Conservation (phyloP, 2,888 invertebrate genomes). For the Beris chalybata region DNA sequence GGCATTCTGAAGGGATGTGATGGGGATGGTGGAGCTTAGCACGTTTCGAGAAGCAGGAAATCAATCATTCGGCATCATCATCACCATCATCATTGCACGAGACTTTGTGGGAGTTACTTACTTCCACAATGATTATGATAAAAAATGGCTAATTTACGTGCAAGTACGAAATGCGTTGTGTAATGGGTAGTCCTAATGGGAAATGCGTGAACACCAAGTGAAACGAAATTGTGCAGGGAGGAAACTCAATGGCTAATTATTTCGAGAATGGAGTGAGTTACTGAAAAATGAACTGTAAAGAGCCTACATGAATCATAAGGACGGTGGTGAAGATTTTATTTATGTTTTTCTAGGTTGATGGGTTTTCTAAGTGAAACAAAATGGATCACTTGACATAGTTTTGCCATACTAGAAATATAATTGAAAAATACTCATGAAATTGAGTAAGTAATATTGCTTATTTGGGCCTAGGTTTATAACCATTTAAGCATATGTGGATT, state of each 20-base stretch:
- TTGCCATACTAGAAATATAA: too few species aligned
- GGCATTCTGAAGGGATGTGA: neutral
- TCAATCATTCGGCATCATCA: constrained; percentile 31
- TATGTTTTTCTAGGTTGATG: too few species aligned
- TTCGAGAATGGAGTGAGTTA: constrained; percentile 3
- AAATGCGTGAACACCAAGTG: constrained; percentile 27
- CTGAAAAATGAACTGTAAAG: too few species aligned
- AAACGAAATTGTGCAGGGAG: constrained; percentile 13
- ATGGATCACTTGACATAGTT: too few species aligned
- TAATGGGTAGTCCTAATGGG: constrained; percentile 17
- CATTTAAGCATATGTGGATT: too few species aligned
- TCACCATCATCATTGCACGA: neutral
- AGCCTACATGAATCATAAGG: too few species aligned
- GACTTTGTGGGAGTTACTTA: constrained; percentile 8
- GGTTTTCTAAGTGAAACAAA: too few species aligned
- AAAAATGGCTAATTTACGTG: constrained; percentile 30
- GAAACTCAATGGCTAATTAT: constrained; percentile 26
- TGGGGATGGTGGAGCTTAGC: neutral
- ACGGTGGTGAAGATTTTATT: too few species aligned
- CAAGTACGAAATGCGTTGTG: constrained; percentile 1
- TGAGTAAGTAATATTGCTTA: too few species aligned
- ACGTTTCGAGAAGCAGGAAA: constrained; percentile 19
- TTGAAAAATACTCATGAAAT: too few species aligned
- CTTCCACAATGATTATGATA: constrained; percentile 2
- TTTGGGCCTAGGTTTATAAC: too few species aligned